Conservation (phyloP, 1,140 invertebrate genomes). For the Pseudomyrmex gracilis region DNA sequence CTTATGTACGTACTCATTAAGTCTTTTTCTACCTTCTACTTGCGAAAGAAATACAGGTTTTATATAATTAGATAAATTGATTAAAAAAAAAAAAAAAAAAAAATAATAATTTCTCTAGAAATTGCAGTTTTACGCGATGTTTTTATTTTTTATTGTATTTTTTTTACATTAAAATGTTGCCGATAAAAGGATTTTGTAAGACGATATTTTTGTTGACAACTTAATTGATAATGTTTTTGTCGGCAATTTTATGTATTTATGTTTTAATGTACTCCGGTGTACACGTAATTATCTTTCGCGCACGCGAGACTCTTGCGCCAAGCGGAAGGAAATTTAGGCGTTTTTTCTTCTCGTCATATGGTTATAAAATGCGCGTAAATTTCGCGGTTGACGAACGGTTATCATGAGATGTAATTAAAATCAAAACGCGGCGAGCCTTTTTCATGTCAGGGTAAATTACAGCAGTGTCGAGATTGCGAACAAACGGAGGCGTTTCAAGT, state of each 20-base stretch:
- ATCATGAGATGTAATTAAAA: slow-evolving; percentile 66
- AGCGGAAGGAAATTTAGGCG: slow-evolving; percentile 25
- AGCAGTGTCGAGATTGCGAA: slow-evolving; percentile 46
- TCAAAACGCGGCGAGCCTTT: slow-evolving; percentile 27
- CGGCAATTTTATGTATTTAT: not conserved
- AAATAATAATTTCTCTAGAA: not conserved
- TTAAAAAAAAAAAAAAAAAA: no score
- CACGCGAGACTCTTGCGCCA: not conserved
- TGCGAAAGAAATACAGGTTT: not conserved
- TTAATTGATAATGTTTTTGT: no score
- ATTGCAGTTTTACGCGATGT: not conserved
- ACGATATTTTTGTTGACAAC: no score
- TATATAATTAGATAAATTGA: no score
- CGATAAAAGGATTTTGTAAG: no score
- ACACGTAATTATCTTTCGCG: not conserved
- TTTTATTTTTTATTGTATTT: no score
- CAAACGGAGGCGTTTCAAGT: slow-evolving; percentile 60
- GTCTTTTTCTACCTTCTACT: not conserved
- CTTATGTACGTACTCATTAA: not conserved
- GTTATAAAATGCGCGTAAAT: slow-evolving; percentile 58
- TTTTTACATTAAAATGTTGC: no score
- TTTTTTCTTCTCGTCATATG: slow-evolving; percentile 50
- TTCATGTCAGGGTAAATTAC: slow-evolving; percentile 49
- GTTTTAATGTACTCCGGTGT: not conserved
- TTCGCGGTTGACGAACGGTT: slow-evolving; percentile 29